Base-by-base conservation (phyloP, 2,113 vertebrate species). In the Rhinolophus ferrumequinum region DNA sequence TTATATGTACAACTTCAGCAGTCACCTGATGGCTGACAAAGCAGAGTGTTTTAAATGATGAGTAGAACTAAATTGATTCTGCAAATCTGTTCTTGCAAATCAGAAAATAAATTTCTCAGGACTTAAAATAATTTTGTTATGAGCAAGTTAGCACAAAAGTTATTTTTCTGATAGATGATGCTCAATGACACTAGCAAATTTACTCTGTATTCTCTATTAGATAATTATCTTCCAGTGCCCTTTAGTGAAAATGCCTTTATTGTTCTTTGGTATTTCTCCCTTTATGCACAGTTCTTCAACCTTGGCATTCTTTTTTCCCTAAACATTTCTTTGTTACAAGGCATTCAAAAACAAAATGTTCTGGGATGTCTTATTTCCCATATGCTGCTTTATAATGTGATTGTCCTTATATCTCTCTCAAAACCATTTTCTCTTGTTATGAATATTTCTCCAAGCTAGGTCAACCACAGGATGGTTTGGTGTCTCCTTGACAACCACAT, bases 401-500 rank as follows among this genome's bases (percentile, higher is more conserved):
- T 77, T 81, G 54, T 93, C 69, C 58, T 96, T 94, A 60, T 19
- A 76, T 33, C 19, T 83, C 30, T 80, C 73, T 75, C 58, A 88
- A 88, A 97, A 66, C 35, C 52, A 56, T 95, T 90, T 91, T 97
- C 41, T 91, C 56, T 62, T 70, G 44, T 93, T 86, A 76, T 72
- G 93, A 92, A 80, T 95, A 80, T 91, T 94, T 94, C 70, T 90
- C 69, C 76, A 54, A 96, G 86, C 73, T 96, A 91, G 96, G 94
- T 91, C 89, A 96, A 92, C 28, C 38, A 67, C 94, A 96, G 73
- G 38, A 79, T 14, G 64, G 62, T 93, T 89, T 38, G 6, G 10
- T 76, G 75, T 97, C 75, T 98, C 97, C 97, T 95, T 96, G 97
- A 88, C 89, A 98, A 96, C 97, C 69, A 50, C 88, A 76, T 50